These are phyloP conservation scores for Tragelaphus scriptus DNA, from an alignment of 2,113 vertebrate genomes.

Conservation along the genomic window DNA sequence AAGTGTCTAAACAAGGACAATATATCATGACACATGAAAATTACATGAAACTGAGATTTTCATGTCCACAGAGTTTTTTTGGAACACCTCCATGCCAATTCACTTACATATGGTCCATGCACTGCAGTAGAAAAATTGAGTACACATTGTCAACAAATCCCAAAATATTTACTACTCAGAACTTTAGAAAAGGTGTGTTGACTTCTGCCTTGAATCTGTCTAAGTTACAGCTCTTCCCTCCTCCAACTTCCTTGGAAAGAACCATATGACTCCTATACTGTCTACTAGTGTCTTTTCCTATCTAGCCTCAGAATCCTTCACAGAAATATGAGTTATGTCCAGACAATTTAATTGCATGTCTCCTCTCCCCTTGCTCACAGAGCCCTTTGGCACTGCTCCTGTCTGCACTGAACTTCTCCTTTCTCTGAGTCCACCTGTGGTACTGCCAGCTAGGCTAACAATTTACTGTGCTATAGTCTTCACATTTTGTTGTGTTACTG, in stretches of 20 bases:
- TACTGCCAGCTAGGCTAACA: not conserved
- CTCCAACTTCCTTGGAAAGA: not conserved
- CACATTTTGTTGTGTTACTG: not conserved
- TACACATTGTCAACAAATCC: not conserved
- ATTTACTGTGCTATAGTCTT: not conserved
- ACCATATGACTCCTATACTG: not conserved
- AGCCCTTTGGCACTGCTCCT: not conserved
- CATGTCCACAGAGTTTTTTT: not conserved
- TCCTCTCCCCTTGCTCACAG: not conserved
- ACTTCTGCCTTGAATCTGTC: not conserved
- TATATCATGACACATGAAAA: not conserved
- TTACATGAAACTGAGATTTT: not conserved
- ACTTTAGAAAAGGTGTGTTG: not conserved
- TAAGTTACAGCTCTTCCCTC: not conserved
- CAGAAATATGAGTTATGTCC: not conserved
- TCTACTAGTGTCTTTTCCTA: not conserved
- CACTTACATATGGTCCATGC: not conserved
- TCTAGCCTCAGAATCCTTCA: not conserved
- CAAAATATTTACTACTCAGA: not conserved
- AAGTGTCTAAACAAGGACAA: slow-evolving; percentile 6
- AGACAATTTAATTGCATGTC: not conserved
- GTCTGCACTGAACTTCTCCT: not conserved
- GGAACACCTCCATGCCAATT: not conserved
- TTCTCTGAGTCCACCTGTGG: not conserved
- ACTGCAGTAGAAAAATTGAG: not conserved